phyloP scores from a whole-genome alignment of 1,140 invertebrate genomes.

The Capitella teleta region DNA sequence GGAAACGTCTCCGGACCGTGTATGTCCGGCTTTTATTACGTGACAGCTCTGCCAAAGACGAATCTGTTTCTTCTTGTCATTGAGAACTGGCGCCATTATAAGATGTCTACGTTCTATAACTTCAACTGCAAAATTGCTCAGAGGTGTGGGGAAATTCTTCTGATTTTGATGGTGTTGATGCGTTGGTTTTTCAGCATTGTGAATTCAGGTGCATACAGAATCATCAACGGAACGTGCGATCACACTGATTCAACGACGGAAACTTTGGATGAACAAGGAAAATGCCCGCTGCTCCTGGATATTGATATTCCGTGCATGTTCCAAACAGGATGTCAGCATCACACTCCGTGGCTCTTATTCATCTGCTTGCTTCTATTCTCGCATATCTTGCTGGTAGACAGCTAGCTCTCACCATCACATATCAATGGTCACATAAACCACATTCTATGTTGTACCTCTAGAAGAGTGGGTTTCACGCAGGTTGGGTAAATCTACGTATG shows the following conservation, averaged over 20 bases:
- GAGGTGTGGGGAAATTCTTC: slow-evolving; percentile 16
- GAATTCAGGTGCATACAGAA: slow-evolving; percentile 42
- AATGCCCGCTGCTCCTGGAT: slow-evolving; percentile 33
- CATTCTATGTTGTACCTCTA: no score
- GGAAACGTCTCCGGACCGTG: slow-evolving; percentile 44
- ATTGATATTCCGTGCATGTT: slow-evolving; percentile 25
- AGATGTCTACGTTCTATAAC: slow-evolving; percentile 37
- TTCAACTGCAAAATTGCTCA: slow-evolving; percentile 43
- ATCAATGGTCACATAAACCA: no score
- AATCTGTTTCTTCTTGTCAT: slow-evolving; percentile 44
- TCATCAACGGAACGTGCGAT: slow-evolving; percentile 44
- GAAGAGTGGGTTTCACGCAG: no score
- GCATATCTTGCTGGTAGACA: no score
- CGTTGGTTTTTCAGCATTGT: slow-evolving; percentile 31
- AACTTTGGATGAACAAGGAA: slow-evolving; percentile 31
- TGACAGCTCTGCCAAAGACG: slow-evolving; percentile 40
- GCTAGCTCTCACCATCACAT: no score
- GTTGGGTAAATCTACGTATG: no score
- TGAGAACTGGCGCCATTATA: slow-evolving; percentile 38
- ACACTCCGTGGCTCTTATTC: no score
- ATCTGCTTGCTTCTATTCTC: no score
- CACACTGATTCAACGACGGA: slow-evolving; percentile 29
- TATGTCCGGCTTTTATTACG: slow-evolving; percentile 45
- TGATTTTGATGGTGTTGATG: background rate
- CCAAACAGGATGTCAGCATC: background rate